Conservation (phyloP, 2,888 invertebrate species). For the Hypomecis punctinalis region DNA sequence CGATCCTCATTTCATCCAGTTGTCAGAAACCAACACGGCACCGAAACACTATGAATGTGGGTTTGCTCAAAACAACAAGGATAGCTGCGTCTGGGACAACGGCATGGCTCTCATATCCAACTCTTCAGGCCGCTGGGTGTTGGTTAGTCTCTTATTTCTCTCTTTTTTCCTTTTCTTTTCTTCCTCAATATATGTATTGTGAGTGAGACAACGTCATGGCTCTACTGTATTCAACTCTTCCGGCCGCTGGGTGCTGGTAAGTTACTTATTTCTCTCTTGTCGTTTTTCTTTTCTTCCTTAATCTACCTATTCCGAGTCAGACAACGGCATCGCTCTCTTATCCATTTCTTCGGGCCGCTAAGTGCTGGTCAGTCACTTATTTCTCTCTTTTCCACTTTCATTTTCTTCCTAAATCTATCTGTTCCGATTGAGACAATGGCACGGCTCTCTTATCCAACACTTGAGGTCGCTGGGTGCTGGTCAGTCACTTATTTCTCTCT, state of each 20-base stretch:
- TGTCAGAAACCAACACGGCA: constrained; percentile 19
- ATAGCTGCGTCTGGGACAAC: constrained; percentile 64
- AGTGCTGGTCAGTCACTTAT: constrained; percentile 55
- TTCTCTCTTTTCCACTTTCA: no score
- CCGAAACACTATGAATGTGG: constrained; percentile 55
- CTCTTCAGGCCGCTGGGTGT: constrained; percentile 53
- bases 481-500: constrained; percentile 39
- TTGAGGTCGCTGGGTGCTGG: constrained; percentile 61
- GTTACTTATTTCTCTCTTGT: constrained; percentile 14
- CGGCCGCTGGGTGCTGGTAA: constrained; percentile 63
- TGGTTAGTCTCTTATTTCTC: constrained; percentile 53
- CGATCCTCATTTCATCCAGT: constrained; percentile 39
- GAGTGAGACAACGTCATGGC: constrained; percentile 61
- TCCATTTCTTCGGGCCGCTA: constrained; percentile 62
- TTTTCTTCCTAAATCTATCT: no score
- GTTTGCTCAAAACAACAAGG: constrained; percentile 46
- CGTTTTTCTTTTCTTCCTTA: no score
- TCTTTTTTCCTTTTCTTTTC: no score
- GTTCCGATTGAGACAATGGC: constrained; percentile 51
- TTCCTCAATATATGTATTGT: no score
- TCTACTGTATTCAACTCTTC: constrained; percentile 61
- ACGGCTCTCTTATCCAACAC: constrained; percentile 65
- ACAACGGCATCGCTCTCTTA: constrained; percentile 66
- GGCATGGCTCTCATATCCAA: constrained; percentile 69
- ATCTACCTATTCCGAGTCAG: no score